Conservation (phyloP, 1,140 invertebrate genomes). For the Drosophila ananassae region DNA sequence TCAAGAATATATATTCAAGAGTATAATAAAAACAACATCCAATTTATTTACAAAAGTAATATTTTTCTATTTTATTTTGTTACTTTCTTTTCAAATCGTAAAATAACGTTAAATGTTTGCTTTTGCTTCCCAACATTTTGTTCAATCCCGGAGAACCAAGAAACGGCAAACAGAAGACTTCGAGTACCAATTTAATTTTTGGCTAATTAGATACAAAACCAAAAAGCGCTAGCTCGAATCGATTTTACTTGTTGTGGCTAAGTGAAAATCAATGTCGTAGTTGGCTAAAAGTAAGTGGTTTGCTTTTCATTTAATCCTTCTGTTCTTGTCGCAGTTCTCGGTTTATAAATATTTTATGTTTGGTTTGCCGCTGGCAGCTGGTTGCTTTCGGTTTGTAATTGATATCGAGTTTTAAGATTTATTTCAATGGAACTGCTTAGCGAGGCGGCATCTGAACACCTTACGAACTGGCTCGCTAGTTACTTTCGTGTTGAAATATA, state of each 20-base stretch:
- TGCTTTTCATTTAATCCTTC: constrained; percentile 5
- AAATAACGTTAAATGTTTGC: constrained; percentile 72
- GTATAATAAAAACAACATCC: constrained; percentile 18
- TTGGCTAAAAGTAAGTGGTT: constrained; percentile 22
- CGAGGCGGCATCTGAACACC: constrained; percentile 56
- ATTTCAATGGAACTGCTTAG: constrained; percentile 52
- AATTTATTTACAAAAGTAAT: constrained; percentile 84
- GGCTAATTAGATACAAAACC: constrained; percentile 38
- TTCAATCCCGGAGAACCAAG: constrained; percentile 59
- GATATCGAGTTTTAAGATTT: constrained; percentile 55
- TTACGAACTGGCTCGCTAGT: constrained; percentile 54
- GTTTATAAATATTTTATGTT: constrained; percentile 55
- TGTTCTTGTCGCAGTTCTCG: constrained; percentile 10
- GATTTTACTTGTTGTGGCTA: constrained; percentile 6
- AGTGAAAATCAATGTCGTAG: background rate
- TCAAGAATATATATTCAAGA: too few species aligned
- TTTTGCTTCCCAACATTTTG: constrained; percentile 51
- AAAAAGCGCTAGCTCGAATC: constrained; percentile 27
- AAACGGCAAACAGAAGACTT: constrained; percentile 68
- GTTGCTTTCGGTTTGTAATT: constrained; percentile 60
- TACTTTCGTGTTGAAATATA: constrained; percentile 46
- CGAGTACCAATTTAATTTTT: constrained; percentile 51
- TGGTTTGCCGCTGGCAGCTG: constrained; percentile 69
- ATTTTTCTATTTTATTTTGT: constrained; percentile 83
- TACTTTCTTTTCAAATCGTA: constrained; percentile 63